Evolutionary conservation across 2,888 invertebrate genomes (phyloP).

Genomic region (Cephus rjabovi): DNA sequence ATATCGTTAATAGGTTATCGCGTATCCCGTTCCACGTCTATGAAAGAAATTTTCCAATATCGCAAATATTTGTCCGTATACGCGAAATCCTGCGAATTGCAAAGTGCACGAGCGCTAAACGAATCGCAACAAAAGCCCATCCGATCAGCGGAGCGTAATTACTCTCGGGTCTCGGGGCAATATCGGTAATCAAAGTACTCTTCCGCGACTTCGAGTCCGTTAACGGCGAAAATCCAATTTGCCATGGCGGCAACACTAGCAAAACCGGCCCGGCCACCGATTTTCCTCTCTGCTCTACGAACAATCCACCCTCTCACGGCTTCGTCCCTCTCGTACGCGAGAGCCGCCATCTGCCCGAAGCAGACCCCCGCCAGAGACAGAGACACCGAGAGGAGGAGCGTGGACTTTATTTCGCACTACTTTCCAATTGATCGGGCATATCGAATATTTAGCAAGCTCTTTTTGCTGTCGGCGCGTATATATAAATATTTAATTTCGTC

Average conservation of each 20-base stretch:
- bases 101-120: not conserved
- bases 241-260: not conserved
- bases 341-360: not conserved
- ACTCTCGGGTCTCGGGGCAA: not conserved
- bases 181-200: not conserved
- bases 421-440: not conserved
- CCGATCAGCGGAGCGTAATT: not conserved
- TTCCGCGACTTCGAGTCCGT: not conserved
- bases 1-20: not conserved
- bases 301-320: not conserved
- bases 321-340: not conserved
- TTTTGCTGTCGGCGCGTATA: not conserved
- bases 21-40: not conserved
- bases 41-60: not conserved
- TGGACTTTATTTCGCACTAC: not conserved
- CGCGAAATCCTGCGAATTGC: not conserved
- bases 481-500: slow-evolving; percentile 22
- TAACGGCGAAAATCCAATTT: not conserved
- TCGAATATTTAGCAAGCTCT: not conserved
- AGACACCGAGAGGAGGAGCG: not conserved
- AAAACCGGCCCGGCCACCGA: not conserved
- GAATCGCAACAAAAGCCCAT: not conserved
- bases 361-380: not conserved
- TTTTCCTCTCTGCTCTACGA: not conserved
- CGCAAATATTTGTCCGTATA: not conserved